Base-by-base conservation (phyloP, 2,113 vertebrate genomes). In the Corythornis madagascariensis region DNA sequence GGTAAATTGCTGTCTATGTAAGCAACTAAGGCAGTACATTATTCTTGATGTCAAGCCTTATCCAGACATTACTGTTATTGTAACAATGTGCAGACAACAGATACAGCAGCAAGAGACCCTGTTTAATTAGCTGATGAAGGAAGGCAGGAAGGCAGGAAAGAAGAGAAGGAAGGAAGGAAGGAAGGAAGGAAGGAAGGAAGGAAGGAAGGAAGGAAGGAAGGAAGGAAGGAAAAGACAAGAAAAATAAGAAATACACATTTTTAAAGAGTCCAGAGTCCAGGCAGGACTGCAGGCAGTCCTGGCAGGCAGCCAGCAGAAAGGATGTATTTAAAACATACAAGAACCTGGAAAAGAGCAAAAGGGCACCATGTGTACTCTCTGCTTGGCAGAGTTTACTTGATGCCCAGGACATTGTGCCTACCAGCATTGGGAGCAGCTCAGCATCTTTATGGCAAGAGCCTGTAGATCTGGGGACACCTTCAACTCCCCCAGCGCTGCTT, bases 301-400 rank as follows among this genome's bases (percentile, higher is more conserved):
- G 50, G 31, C 79, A 74, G 48, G n/a, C 83, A 90, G 69, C 42
- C 60, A 86, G 88, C 53, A 79, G 88, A 78, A 84, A 83, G 66
- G 24, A 57, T 7, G 24, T 65, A 43, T 79, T 92, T 80, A 11
- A 72, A 83, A 77, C 50, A 63, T n/a, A 16, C 4, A n/a, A 47
- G 63, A 33, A 60, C 16, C 42, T 65, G 55, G 40, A 53, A 50
- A 50, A 73, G 66, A 75, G 69, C 35, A 56, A 35, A 91, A 91
- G 52, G 91, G 66, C 83, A 75, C 21, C 2, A 3, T 13, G 48
- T 8, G n/a, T 25, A 47, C 3, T 17, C 35, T 70, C 45, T 47
- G 38, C 66, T 38, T 17, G 25, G n/a, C n/a, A 16, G 1, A 1
- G 43, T n/a, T 64, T 3, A 2, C 74, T 40, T 3, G 63, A 42